Conservation (phyloP, 2,113 vertebrate species). For the Kryptolebias marmoratus region DNA sequence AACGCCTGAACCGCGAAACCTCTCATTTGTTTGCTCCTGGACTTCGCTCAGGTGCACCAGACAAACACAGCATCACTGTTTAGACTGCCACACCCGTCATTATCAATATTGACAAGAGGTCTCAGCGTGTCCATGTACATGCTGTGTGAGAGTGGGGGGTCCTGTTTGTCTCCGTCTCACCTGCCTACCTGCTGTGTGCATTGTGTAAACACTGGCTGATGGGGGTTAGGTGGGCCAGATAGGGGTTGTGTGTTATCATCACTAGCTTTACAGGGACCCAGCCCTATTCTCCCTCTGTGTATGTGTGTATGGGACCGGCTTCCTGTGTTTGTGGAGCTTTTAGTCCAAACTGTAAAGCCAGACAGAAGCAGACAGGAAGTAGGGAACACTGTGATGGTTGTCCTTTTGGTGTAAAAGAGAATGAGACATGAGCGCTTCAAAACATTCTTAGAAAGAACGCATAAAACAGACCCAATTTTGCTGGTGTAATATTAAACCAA, state of each 20-base stretch:
- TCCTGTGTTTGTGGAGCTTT: constrained; percentile 62
- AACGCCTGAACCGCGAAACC: neutral
- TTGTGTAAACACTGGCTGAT: neutral
- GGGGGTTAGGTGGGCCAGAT: neutral
- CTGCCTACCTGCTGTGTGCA: neutral
- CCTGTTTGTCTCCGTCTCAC: constrained; percentile 4
- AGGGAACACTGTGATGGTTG: constrained; percentile 7
- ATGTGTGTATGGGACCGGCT: constrained; percentile 57
- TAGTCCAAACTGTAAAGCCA: constrained; percentile 35
- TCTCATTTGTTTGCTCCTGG: neutral
- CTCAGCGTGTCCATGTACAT: constrained; percentile 51
- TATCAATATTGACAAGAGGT: constrained; percentile 61
- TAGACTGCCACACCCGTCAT: constrained; percentile 73
- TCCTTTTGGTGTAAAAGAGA: constrained; percentile 30
- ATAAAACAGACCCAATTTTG: no score
- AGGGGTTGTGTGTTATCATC: neutral
- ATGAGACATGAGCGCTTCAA: no score
- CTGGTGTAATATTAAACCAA: no score
- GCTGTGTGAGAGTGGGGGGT: constrained; percentile 15
- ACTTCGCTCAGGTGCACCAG: neutral
- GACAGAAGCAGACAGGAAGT: neutral
- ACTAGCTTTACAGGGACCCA: constrained; percentile 46
- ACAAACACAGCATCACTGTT: constrained; percentile 48
- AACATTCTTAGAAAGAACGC: no score
- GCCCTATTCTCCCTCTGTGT: constrained; percentile 53